Percentiles rank a stretch among this genome's conserved stretches.
phyloP scores from a whole-genome alignment of 2,888 invertebrate species.

The Pyrgus malvae region DNA sequence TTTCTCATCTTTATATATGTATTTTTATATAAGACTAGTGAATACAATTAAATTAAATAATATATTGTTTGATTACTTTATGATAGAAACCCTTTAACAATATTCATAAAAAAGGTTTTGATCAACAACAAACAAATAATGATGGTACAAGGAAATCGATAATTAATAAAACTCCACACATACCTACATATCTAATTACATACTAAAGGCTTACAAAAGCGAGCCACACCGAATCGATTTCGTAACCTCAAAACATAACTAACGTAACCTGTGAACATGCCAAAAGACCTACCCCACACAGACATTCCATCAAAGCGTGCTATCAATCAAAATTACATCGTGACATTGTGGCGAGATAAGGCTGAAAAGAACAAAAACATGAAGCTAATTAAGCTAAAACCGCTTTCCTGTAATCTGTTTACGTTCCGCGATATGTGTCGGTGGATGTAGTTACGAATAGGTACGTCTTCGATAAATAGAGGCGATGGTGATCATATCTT shows the following conservation, averaged over 20 bases:
- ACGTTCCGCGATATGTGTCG: neutral
- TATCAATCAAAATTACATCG: slow-evolving; percentile 12
- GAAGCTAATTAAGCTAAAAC: slow-evolving; percentile 1
- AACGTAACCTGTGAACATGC: slow-evolving; percentile 1
- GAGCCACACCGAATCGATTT: neutral
- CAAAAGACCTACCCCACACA: slow-evolving; percentile 16
- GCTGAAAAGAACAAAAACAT: slow-evolving; percentile 2
- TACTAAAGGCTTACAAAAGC: no score
- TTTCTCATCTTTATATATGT: no score
- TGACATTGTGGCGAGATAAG: neutral
- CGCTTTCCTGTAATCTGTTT: slow-evolving; percentile 14
- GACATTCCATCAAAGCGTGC: neutral
- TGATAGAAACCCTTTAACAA: no score
- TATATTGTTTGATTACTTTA: no score
- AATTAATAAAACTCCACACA: no score
- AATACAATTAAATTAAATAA: no score
- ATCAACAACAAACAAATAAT: no score
- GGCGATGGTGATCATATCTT: neutral
- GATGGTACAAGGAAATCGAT: no score
- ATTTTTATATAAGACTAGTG: no score
- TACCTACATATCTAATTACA: no score
- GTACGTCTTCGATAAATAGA: neutral
- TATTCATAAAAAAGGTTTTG: no score
- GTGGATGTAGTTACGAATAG: neutral
- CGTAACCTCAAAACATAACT: neutral